Percentiles rank a stretch among this genome's conserved stretches.
Evolutionary conservation across 2,888 invertebrate species (phyloP).

Genomic region (Cheilosia vulpina): DNA sequence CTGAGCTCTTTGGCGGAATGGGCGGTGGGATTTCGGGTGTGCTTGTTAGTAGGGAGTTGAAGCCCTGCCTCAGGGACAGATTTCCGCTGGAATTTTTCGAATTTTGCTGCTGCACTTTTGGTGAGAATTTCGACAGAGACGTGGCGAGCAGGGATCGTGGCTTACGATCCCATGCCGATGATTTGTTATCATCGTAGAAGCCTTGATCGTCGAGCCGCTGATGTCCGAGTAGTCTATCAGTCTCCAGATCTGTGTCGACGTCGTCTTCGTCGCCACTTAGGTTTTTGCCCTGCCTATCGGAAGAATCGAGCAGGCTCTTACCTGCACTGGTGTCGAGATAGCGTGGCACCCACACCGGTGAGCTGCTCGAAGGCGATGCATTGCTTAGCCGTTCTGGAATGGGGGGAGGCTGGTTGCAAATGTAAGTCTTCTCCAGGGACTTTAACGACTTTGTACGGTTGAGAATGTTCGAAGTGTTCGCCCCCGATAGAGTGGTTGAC

Average conservation of each 20-base stretch:
- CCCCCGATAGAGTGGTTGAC: conserved; percentile 36
- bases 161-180: conserved; percentile 81
- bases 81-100: conserved; percentile 79
- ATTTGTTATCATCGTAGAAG: conserved; percentile 92
- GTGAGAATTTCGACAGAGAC: conserved; percentile 82
- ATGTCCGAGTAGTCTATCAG: conserved; percentile 97
- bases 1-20: conserved; percentile 80
- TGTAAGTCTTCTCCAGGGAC: conserved; percentile 54
- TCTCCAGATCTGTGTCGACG: conserved; percentile 98
- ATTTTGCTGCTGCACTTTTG: conserved; percentile 81
- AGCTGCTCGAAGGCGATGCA: conserved; percentile 83
- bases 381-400: conserved; percentile 80
- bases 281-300: conserved; percentile 86
- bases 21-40: conserved; percentile 82
- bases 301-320: conserved; percentile 79
- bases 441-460: conserved; percentile 64
- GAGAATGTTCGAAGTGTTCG: conserved; percentile 42
- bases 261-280: conserved; percentile 90
- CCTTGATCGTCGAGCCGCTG: conserved; percentile 97
- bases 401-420: conserved; percentile 78
- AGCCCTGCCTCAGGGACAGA: conserved; percentile 80
- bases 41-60: conserved; percentile 82
- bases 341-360: conserved; percentile 90
- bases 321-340: conserved; percentile 81
- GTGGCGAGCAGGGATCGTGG: conserved; percentile 79